Evolutionary conservation across 2,888 invertebrate genomes (phyloP).

Genomic region (Thecophora atra): DNA sequence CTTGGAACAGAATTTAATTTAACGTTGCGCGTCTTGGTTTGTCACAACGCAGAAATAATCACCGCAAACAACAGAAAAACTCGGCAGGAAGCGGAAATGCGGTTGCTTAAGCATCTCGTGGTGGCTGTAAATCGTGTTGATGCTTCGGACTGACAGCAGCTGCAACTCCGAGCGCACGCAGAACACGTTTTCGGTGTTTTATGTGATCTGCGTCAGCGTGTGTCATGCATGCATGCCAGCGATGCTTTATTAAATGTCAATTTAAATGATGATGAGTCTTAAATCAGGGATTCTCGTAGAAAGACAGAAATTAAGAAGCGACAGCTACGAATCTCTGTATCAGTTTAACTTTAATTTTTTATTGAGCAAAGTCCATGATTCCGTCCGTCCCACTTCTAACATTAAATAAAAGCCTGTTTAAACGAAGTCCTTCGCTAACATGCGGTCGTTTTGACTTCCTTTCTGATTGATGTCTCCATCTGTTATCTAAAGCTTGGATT

Average conservation of each 20-base stretch:
- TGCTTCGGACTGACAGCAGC: conserved; percentile 15
- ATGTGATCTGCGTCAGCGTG: not conserved
- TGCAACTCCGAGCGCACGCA: not conserved
- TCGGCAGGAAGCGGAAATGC: conserved; percentile 13
- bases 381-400: too few species aligned
- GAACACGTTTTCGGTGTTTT: conserved; percentile 4
- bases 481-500: too few species aligned
- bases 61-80: not conserved
- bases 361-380: too few species aligned
- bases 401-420: too few species aligned
- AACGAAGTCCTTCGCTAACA: too few species aligned
- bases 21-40: conserved; percentile 10
- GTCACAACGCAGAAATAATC: not conserved
- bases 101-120: conserved; percentile 22
- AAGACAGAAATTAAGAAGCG: too few species aligned
- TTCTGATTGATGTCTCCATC: too few species aligned
- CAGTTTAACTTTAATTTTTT: too few species aligned
- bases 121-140: conserved; percentile 34
- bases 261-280: too few species aligned
- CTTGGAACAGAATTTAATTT: conserved; percentile 21
- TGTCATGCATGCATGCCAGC: not conserved
- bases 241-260: not conserved
- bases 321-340: too few species aligned
- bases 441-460: too few species aligned
- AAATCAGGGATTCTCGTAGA: too few species aligned